Base-by-base conservation (phyloP, 2,797 vertebrate genomes). In the Carapus acus region DNA sequence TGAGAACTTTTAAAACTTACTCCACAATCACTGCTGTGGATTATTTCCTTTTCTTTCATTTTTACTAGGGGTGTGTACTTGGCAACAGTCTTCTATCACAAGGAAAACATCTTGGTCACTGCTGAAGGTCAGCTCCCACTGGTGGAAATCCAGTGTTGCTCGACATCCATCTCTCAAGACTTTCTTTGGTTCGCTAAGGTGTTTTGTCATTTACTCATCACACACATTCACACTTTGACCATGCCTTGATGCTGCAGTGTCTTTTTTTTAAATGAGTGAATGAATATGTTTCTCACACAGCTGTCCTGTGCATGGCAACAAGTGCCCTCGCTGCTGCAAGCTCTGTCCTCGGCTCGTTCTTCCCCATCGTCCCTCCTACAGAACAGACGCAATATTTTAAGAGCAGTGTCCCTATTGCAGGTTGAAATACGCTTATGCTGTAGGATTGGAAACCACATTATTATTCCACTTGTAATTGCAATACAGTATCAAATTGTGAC, bases 151-250 rank as follows among this genome's bases (percentile, higher is more conserved):
- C 87, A 89, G 64, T 86, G 84, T 77, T 90, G 87, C 72, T 86
- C 87, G 53, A 86, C 82, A 59, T 85, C 85, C 48, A 78, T 89
- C 80, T 81, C 53, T 4, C 85, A 89, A 1, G 85, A 90, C 78
- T 88, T 90, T 53, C 69, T 82, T n/a, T 90, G 89, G 89, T 86
- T 90, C 62, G 82, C 85, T 12, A 90, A 90, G 85, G 88, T 89
- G 53, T 71, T 7, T 29, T 7, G 6, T 43, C 38, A 34, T 6
- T 5, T 22, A 4, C 44, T 22, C 11, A 49, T 17, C n/a, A n/a
- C n/a, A n/a, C n/a, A n/a, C n/a, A n/a, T n/a, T n/a, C n/a, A n/a
- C n/a, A n/a, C n/a, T n/a, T n/a, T n/a, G n/a, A n/a, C n/a, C n/a
- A n/a, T n/a, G n/a, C n/a, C n/a, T n/a, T n/a, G n/a, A n/a, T n/a